A percentile compares a stretch with the other conserved stretches of the same genome.
Evolutionary conservation across 2,888 invertebrate species (phyloP).

Genomic region (Scaeva pyrastri): DNA sequence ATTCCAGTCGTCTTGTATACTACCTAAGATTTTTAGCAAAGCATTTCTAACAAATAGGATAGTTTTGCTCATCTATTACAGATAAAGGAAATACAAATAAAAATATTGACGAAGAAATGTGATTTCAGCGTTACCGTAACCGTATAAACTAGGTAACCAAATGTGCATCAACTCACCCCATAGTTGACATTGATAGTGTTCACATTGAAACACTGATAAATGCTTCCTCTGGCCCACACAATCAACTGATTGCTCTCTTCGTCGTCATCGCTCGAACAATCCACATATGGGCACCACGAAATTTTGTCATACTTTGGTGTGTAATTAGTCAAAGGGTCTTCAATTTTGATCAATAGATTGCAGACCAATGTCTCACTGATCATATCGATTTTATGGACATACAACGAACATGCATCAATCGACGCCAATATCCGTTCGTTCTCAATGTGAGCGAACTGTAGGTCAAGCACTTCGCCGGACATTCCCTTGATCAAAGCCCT

Average conservation of each 20-base stretch:
- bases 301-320: slow-evolving; percentile 88
- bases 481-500: slow-evolving; percentile 94
- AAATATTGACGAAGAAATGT: too few species aligned
- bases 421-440: slow-evolving; percentile 92
- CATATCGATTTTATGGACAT: slow-evolving; percentile 91
- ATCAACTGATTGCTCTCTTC: slow-evolving; percentile 90
- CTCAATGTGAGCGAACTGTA: slow-evolving; percentile 94
- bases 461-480: slow-evolving; percentile 94
- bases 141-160: background rate
- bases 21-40: too few species aligned
- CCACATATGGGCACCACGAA: slow-evolving; percentile 95
- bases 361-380: slow-evolving; percentile 86
- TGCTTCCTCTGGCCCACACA: slow-evolving; percentile 91
- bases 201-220: slow-evolving; percentile 84
- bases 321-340: slow-evolving; percentile 82
- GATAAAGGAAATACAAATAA: too few species aligned
- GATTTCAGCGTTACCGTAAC: too few species aligned
- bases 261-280: slow-evolving; percentile 84
- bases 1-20: too few species aligned
- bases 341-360: slow-evolving; percentile 84
- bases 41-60: too few species aligned
- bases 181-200: slow-evolving; percentile 80
- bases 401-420: slow-evolving; percentile 94
- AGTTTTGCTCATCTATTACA: too few species aligned
- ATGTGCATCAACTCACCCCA: slow-evolving; percentile 79